phyloP scores from a whole-genome alignment of 2,888 invertebrate genomes.

The Priocnemis perturbator region DNA sequence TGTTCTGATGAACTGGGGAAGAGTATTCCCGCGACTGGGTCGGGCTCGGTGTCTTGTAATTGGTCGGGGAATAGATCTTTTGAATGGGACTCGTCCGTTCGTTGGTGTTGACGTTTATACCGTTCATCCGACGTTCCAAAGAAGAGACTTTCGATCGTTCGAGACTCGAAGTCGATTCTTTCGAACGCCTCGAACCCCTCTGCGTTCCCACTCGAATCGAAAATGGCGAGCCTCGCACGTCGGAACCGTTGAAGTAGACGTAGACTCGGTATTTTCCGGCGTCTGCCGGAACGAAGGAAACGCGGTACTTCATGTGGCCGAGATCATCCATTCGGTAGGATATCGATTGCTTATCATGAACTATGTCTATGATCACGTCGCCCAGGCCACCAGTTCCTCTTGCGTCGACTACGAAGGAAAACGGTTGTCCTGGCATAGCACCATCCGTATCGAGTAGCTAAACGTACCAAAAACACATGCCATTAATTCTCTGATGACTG shows the following conservation, averaged over 20 bases:
- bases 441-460: slow-evolving; percentile 85
- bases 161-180: slow-evolving; percentile 58
- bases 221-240: slow-evolving; percentile 90
- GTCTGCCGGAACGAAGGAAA: slow-evolving; percentile 87
- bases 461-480: not conserved
- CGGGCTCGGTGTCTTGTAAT: slow-evolving; percentile 66
- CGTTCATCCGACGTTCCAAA: slow-evolving; percentile 68
- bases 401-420: slow-evolving; percentile 88
- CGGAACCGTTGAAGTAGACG: slow-evolving; percentile 93
- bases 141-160: slow-evolving; percentile 65
- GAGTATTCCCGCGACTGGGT: slow-evolving; percentile 55
- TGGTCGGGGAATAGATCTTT: slow-evolving; percentile 58
- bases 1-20: slow-evolving; percentile 40
- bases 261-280: slow-evolving; percentile 90
- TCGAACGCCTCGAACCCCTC: slow-evolving; percentile 76
- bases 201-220: slow-evolving; percentile 89
- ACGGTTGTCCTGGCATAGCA: slow-evolving; percentile 89
- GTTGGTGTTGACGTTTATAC: slow-evolving; percentile 55
- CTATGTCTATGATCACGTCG: slow-evolving; percentile 92
- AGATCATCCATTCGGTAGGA: slow-evolving; percentile 89
- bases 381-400: slow-evolving; percentile 89
- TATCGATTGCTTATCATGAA: slow-evolving; percentile 90
- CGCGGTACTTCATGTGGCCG: slow-evolving; percentile 83
- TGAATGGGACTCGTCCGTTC: slow-evolving; percentile 58
- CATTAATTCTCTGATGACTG: not conserved